Evolutionary conservation across 1,140 invertebrate genomes (phyloP).

Genomic region (Lerema accius): DNA sequence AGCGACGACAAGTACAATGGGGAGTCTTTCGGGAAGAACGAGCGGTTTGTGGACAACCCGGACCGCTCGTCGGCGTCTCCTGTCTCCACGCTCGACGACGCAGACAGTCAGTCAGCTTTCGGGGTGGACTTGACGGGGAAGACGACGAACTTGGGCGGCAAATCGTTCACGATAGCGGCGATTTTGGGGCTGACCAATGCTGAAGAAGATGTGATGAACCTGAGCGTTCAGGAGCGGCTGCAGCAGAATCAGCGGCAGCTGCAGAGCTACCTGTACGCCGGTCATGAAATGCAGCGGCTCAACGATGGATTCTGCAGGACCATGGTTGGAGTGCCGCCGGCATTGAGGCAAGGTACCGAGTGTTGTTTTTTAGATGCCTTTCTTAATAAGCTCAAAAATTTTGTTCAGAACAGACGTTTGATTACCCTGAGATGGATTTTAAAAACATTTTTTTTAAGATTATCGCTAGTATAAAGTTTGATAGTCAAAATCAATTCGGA

Average conservation of each 20-base stretch:
- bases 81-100: slow-evolving; percentile 57
- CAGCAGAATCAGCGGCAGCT: slow-evolving; percentile 68
- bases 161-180: slow-evolving; percentile 76
- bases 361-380: neutral
- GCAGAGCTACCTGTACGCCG: slow-evolving; percentile 69
- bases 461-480: too few relatives aligned
- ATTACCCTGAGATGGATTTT: too few relatives aligned
- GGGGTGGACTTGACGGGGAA: slow-evolving; percentile 74
- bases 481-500: too few relatives aligned
- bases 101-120: slow-evolving; percentile 65
- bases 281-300: slow-evolving; percentile 65
- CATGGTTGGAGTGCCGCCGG: slow-evolving; percentile 55
- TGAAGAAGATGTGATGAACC: slow-evolving; percentile 72
- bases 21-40: slow-evolving; percentile 42
- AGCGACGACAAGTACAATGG: slow-evolving; percentile 52
- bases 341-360: slow-evolving; percentile 64
- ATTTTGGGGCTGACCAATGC: slow-evolving; percentile 68
- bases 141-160: slow-evolving; percentile 65
- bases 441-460: too few relatives aligned
- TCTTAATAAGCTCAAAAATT: neutral
- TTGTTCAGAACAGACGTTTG: too few relatives aligned
- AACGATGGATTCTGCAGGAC: slow-evolving; percentile 66
- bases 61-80: slow-evolving; percentile 35
- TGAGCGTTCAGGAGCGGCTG: slow-evolving; percentile 70
- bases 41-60: slow-evolving; percentile 46